Conservation (phyloP, 2,888 invertebrate species). For the Drosophila yooni region DNA sequence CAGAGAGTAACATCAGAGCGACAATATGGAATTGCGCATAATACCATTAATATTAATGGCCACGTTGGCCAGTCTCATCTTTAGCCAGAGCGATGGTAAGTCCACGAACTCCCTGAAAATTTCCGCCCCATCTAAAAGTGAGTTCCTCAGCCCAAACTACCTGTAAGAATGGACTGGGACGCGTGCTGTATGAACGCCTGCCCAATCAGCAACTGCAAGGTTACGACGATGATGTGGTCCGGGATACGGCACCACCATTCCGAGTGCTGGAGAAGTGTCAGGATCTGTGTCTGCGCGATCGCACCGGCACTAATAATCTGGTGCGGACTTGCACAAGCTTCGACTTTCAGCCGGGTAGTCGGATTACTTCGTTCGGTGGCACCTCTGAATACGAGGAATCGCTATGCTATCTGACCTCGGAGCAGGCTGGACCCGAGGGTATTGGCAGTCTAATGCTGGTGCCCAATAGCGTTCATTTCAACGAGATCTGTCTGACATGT, state of each 20-base stretch:
- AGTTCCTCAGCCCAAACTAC: conserved; percentile 89
- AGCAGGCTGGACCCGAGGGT: conserved; percentile 94
- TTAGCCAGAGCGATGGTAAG: conserved; percentile 73
- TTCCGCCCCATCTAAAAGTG: not conserved
- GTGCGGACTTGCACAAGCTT: conserved; percentile 94
- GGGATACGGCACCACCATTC: conserved; percentile 94
- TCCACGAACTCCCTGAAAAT: not conserved
- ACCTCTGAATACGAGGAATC: conserved; percentile 95
- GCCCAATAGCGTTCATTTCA: conserved; percentile 95
- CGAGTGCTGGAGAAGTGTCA: conserved; percentile 95
- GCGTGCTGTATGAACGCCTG: conserved; percentile 94
- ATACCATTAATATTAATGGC: conserved; percentile 54
- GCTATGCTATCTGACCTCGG: conserved; percentile 93
- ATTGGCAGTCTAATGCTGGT: conserved; percentile 95
- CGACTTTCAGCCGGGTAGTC: conserved; percentile 95
- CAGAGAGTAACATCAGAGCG: conserved; percentile 14
- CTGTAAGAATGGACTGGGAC: conserved; percentile 95
- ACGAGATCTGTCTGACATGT: conserved; percentile 95
- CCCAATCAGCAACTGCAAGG: conserved; percentile 96
- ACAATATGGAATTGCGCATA: conserved; percentile 56
- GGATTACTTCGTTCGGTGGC: conserved; percentile 92
- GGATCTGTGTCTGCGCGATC: conserved; percentile 92
- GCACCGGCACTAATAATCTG: conserved; percentile 91
- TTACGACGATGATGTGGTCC: conserved; percentile 94
- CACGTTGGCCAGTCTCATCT: conserved; percentile 60